A percentile compares a stretch with the other conserved stretches of the same genome.
These are phyloP conservation scores for Cerastis rubricosa DNA, from an alignment of 2,888 invertebrate species.

Conservation along the genomic window DNA sequence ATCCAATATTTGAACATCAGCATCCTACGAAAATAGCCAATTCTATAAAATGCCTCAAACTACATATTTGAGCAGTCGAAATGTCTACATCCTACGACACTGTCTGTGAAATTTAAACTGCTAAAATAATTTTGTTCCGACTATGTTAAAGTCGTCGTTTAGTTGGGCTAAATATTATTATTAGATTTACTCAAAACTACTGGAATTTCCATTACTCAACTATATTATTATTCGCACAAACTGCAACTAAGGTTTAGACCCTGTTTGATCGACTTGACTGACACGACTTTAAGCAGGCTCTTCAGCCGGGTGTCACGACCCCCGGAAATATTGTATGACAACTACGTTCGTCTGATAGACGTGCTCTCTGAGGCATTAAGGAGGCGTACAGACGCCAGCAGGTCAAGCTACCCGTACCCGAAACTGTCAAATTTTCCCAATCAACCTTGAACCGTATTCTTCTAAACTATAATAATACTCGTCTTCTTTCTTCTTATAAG, in stretches of 20 bases:
- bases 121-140: not conserved
- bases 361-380: not conserved
- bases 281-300: not conserved
- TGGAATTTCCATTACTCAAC: not conserved
- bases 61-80: not conserved
- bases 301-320: not conserved
- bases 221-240: not conserved
- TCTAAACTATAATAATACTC: too few species aligned
- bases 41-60: not conserved
- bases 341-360: not conserved
- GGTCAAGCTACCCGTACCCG: too few species aligned
- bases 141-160: not conserved
- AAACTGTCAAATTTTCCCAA: too few species aligned
- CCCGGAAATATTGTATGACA: slow-evolving; percentile 6
- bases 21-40: not conserved
- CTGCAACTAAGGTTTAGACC: not conserved
- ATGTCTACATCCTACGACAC: not conserved
- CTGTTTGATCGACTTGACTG: too few species aligned
- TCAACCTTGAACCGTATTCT: too few species aligned
- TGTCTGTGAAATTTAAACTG: not conserved
- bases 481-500: too few species aligned
- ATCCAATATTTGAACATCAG: slow-evolving; percentile 17
- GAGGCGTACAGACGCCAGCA: not conserved
- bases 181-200: not conserved
- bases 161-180: not conserved